Evolutionary conservation across 2,113 vertebrate species (phyloP).

Genomic region (Paedocypris sp.): DNA sequence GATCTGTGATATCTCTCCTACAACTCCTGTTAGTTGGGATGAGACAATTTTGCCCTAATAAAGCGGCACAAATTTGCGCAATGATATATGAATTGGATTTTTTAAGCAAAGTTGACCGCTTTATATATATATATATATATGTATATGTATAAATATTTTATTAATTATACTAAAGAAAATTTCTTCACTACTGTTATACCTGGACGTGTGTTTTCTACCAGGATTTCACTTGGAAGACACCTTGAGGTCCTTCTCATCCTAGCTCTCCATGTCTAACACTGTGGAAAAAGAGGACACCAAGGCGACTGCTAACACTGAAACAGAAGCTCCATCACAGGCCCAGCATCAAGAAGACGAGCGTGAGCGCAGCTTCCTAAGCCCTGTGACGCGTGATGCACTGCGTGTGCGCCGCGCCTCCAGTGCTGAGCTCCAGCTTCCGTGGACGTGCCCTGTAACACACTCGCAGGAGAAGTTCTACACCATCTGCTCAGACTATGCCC

Average conservation of each 20-base stretch:
- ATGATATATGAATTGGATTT: no score
- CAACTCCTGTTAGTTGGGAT: no score
- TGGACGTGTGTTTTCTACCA: background rate
- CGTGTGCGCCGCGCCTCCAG: constrained; percentile 62
- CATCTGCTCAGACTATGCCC: constrained; percentile 91
- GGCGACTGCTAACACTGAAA: constrained; percentile 58
- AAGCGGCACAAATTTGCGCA: no score
- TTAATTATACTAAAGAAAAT: no score
- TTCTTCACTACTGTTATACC: no score
- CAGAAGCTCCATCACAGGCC: constrained; percentile 52
- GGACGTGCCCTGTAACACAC: constrained; percentile 92
- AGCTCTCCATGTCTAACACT: constrained; percentile 76
- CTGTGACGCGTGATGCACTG: constrained; percentile 58
- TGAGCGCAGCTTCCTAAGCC: constrained; percentile 46
- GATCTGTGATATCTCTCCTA: no score
- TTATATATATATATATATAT: no score
- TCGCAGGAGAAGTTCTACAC: constrained; percentile 94
- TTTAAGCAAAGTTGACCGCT: no score
- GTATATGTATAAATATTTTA: no score
- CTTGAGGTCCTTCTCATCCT: constrained; percentile 22
- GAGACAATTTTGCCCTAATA: no score
- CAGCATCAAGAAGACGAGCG: constrained; percentile 45
- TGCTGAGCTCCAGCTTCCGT: constrained; percentile 77
- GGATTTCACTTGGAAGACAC: background rate
- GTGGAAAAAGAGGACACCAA: constrained; percentile 71